Evolutionary conservation across 2,888 invertebrate genomes (phyloP).

Genomic region (Crossocerus cetratus): DNA sequence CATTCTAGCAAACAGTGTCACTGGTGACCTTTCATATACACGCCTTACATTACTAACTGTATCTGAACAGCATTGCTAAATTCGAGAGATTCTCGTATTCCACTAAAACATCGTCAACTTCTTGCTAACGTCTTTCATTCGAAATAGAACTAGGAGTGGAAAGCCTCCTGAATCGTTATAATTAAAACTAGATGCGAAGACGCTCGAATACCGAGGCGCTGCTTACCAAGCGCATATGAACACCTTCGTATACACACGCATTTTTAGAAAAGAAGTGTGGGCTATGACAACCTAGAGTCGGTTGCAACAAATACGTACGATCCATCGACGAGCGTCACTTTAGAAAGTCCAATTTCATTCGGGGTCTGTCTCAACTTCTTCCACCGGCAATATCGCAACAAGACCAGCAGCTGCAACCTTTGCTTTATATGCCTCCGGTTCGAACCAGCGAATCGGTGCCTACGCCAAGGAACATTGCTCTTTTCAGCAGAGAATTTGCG

Average conservation of each 20-base stretch:
- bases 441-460: slow-evolving; percentile 77
- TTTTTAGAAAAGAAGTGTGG: too few relatives aligned
- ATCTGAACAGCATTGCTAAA: not conserved
- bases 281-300: too few relatives aligned
- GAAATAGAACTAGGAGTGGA: not conserved
- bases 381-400: slow-evolving; percentile 69
- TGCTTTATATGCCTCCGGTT: slow-evolving; percentile 75
- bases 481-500: not conserved
- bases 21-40: too few relatives aligned
- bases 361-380: slow-evolving; percentile 71
- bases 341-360: slow-evolving; percentile 52
- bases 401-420: slow-evolving; percentile 73
- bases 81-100: not conserved
- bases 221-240: too few relatives aligned
- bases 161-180: too few relatives aligned
- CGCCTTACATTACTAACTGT: too few relatives aligned
- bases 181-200: too few relatives aligned
- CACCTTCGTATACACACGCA: too few relatives aligned
- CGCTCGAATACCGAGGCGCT: too few relatives aligned
- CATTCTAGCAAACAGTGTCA: too few relatives aligned
- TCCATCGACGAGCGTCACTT: slow-evolving; percentile 16
- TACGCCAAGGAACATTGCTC: slow-evolving; percentile 50
- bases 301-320: slow-evolving; percentile 35
- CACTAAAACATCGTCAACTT: not conserved
- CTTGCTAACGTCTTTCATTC: not conserved